Base-by-base conservation (phyloP, 2,888 invertebrate genomes). In the Pharmacophagus antenor region DNA sequence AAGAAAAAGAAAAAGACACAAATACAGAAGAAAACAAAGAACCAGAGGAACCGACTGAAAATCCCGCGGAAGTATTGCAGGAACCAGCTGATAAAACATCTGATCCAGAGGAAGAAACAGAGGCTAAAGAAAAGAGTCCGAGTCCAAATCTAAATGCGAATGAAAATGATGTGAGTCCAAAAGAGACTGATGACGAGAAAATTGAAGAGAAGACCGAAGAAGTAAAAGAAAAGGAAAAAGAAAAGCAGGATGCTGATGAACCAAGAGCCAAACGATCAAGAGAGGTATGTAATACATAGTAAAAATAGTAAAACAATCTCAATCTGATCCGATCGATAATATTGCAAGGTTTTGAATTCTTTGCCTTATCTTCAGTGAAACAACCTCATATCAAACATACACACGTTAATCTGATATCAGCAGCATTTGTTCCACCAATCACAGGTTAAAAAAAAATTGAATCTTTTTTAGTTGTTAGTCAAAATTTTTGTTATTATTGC, bases 241-340 rank as follows among this genome's bases (percentile, higher is more conserved):
- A 69, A 2, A 71, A 80, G 6, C 76, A 74, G 41, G 77, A 76
- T 18, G 68, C 69, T n/a, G 82, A 80, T 17, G 90, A 89, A 63
- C 87, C 88, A 0, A 72, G 87, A 67, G 87, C 88, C 46, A 89
- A 88, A 68, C 73, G 88, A 68, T 81, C 83, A 72, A 83, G 89
- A 73, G 89, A 89, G 82, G 88, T 88, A 48, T 69, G 75, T 41
- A 8, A 27, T 8, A 27, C 10, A 27, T 4, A 27, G 1, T 8
- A 27, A 27, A 27, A 27, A 27, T 27, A 7, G 10, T 27, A 27
- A 6, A 27, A 27, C 10, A 0, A 5, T 27, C 10, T 8, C 25
- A 27, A n/a, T n/a, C n/a, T n/a, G n/a, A n/a, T n/a, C n/a, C n/a
- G n/a, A n/a, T n/a, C n/a, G n/a, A n/a, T n/a, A n/a, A n/a, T n/a